phyloP scores from a whole-genome alignment of 2,797 vertebrate genomes.

The Taenioides sp. region DNA sequence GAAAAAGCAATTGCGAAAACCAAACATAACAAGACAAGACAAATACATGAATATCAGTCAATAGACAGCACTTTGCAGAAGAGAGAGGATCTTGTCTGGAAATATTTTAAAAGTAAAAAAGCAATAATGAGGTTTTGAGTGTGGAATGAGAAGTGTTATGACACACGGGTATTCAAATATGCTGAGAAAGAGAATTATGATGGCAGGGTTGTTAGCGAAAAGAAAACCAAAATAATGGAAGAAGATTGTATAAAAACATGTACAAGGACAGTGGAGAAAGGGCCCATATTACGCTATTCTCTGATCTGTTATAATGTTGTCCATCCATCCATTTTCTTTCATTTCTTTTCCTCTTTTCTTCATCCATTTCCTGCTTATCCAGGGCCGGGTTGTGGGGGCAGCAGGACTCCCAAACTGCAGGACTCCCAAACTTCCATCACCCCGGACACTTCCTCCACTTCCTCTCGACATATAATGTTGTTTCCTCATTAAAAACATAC shows the following conservation, averaged over 20 bases:
- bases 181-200: background rate
- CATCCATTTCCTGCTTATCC: no score
- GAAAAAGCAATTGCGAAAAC: conserved; percentile 6
- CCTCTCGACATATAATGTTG: no score
- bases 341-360: no score
- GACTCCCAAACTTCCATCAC: no score
- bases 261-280: no score
- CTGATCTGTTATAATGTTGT: no score
- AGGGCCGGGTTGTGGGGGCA: no score
- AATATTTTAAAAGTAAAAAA: background rate
- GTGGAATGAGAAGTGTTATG: background rate
- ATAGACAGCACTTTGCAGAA: conserved; percentile 2
- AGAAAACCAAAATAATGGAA: background rate
- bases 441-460: no score
- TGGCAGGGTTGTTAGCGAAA: background rate
- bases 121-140: background rate
- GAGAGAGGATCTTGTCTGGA: conserved; percentile 2
- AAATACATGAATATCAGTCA: background rate
- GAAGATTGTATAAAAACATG: background rate
- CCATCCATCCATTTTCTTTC: no score
- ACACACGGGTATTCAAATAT: background rate
- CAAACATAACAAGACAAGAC: conserved; percentile 9
- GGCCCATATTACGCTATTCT: no score
- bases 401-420: no score
- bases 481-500: no score